These are phyloP conservation scores for Ctenopoma multispine DNA, from an alignment of 2,797 vertebrate species.

Conservation along the genomic window DNA sequence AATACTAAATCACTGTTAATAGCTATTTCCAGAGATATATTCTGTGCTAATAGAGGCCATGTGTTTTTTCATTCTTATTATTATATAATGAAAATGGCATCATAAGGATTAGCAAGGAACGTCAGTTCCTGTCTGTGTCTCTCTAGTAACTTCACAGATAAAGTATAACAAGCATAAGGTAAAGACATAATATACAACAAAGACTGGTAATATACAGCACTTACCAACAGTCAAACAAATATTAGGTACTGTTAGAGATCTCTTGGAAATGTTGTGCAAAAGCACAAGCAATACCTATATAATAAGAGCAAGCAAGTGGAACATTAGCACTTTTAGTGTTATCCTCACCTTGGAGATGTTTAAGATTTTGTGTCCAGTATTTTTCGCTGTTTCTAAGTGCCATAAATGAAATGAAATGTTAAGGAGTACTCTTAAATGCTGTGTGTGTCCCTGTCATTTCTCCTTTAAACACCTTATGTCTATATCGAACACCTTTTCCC, in stretches of 20 bases:
- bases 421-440: conserved; percentile 28
- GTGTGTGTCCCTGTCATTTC: conserved; percentile 5
- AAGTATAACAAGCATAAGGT: no score
- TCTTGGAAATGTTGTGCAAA: not conserved
- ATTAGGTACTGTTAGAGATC: not conserved
- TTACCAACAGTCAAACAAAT: no score
- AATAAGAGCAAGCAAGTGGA: not conserved
- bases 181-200: no score
- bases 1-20: not conserved
- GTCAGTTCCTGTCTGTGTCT: no score
- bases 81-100: no score
- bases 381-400: conserved; percentile 14
- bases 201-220: no score
- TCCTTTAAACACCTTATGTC: conserved; percentile 27
- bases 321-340: not conserved
- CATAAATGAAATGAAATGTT: conserved; percentile 14
- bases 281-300: not conserved
- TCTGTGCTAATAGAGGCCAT: not conserved
- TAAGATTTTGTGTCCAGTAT: conserved; percentile 5
- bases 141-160: no score
- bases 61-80: no score
- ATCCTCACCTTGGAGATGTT: not conserved
- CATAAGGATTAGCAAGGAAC: no score
- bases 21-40: not conserved
- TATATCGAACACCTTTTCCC: no score